Base-by-base conservation (phyloP, 2,113 vertebrate genomes). In the Cottus gobio region DNA sequence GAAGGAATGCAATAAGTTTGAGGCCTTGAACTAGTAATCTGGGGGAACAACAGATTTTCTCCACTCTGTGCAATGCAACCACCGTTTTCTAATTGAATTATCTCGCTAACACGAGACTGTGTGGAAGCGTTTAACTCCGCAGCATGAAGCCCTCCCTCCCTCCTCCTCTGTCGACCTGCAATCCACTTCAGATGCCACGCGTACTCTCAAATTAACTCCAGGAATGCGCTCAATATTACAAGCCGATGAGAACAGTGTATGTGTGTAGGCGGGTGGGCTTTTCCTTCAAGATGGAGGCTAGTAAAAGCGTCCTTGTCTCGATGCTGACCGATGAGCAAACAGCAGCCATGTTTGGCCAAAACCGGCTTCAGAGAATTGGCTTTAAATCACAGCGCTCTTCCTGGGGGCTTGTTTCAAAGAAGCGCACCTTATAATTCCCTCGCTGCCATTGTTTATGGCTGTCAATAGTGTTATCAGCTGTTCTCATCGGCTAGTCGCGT, bases 171-270 rank as follows among this genome's bases (percentile, higher is more conserved):
- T n/a, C 64, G 57, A 69, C 37, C 48, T 67, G 31, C 24, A 34
- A 6, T 37, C 20, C 74, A 36, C 34, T 56, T 8, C 10, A 4
- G 24, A 60, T 42, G 28, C 46, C 13, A 28, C 64, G 71, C n/a
- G n/a, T 34, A 58, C 37, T 60, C 72, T 58, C 18, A 57, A 74
- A 82, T 67, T 0, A 77, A n/a, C 74, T 65, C 16, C 39, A 20
- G 58, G 50, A 75, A 77, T 57, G 36, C 56, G 2, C 46, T 69
- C 26, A 74, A 56, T 76, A 73, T 63, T 44, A 52, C 72, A 78
- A 42, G n/a, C 37, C 20, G 67, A 65, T 72, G 65, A 77, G 66
- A 68, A 54, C 34, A 20, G 20, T 20, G 18, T 26, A 26, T 4
- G 42, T 28, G 22, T 54, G 61, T 42, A 12, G 13, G 26, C 46